These are phyloP conservation scores for Macaria notata DNA, from an alignment of 2,888 invertebrate species.

Conservation along the genomic window DNA sequence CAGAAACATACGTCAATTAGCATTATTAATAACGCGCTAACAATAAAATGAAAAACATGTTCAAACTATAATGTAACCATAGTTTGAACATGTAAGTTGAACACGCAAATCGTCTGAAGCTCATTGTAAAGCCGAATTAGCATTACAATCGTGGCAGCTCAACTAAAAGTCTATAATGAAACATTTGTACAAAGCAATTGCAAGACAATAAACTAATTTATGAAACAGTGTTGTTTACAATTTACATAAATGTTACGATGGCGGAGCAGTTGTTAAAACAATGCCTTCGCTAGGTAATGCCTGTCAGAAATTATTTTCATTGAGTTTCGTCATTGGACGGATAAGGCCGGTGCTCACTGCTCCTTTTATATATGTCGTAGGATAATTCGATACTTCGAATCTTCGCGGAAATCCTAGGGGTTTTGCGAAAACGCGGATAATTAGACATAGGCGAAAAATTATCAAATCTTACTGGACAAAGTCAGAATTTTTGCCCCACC, in stretches of 20 bases:
- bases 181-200: constrained; percentile 45
- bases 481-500: no score
- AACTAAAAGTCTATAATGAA: constrained; percentile 39
- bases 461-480: no score
- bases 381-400: no score
- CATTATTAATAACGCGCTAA: constrained; percentile 47
- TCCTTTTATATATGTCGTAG: no score
- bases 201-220: constrained; percentile 59
- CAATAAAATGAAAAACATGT: constrained; percentile 48
- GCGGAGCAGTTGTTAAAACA: constrained; percentile 33
- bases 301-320: constrained; percentile 28
- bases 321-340: constrained; percentile 26
- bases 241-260: constrained; percentile 28
- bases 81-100: constrained; percentile 30
- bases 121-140: constrained; percentile 45
- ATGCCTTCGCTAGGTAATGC: constrained; percentile 24
- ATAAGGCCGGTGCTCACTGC: constrained; percentile 21
- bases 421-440: no score
- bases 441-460: no score
- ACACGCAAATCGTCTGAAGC: constrained; percentile 47
- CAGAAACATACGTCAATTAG: constrained; percentile 50
- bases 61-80: constrained; percentile 32
- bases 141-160: constrained; percentile 49
- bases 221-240: constrained; percentile 39
- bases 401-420: no score